A percentile compares a stretch with the other conserved stretches of the same genome.
phyloP scores from a whole-genome alignment of 2,797 vertebrate genomes.

The Dallia pectoralis region DNA sequence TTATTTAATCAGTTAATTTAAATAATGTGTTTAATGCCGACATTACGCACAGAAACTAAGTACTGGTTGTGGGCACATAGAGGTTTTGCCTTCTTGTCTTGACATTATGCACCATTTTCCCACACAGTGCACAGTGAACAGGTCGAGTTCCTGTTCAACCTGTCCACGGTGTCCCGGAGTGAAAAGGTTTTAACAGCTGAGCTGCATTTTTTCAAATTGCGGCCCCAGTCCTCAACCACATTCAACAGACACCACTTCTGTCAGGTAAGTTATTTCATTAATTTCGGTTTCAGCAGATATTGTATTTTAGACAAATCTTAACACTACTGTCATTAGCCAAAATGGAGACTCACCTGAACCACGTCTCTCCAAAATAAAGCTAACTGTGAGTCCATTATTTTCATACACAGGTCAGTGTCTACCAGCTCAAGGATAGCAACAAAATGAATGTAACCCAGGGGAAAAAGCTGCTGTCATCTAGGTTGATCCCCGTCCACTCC shows the following conservation, averaged over 20 bases:
- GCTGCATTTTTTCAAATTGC: conserved; percentile 87
- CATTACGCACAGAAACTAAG: neutral
- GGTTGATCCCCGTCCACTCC: conserved; percentile 79
- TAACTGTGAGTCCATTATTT: conserved; percentile 4
- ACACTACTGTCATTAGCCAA: neutral
- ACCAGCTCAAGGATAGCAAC: conserved; percentile 77
- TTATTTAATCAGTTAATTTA: neutral
- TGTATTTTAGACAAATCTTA: no score
- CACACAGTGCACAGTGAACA: conserved; percentile 76
- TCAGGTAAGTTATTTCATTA: conserved; percentile 60
- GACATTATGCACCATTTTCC: accelerated
- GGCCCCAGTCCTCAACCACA: conserved; percentile 55
- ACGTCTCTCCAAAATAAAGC: neutral
- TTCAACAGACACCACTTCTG: conserved; percentile 80
- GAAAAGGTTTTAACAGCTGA: conserved; percentile 88
- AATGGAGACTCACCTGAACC: neutral
- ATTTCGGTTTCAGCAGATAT: neutral
- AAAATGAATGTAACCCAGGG: conserved; percentile 63
- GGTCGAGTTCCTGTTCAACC: conserved; percentile 81
- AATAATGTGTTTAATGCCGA: neutral
- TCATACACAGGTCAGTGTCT: conserved; percentile 80
- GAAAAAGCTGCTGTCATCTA: conserved; percentile 80
- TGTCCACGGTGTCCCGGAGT: conserved; percentile 80
- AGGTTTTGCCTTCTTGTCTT: neutral
- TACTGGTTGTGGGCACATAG: neutral